Evolutionary conservation across 2,113 vertebrate species (phyloP).

Genomic region (Ginglymostoma cirratum): DNA sequence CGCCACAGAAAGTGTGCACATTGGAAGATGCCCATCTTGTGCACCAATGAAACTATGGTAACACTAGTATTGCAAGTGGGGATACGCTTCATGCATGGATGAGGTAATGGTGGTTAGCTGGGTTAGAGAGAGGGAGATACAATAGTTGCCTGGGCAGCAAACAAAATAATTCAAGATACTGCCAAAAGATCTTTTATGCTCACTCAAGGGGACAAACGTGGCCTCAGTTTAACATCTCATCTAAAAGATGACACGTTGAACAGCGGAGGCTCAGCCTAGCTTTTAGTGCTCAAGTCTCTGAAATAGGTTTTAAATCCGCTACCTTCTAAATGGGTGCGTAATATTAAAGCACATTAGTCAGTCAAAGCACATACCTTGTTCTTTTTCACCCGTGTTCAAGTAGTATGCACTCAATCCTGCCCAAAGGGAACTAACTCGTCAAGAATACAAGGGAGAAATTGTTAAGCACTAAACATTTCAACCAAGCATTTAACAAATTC

Average conservation of each 20-base stretch:
- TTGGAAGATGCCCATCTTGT: neutral
- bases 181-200: neutral
- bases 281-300: neutral
- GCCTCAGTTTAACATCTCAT: neutral
- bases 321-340: neutral
- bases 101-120: neutral
- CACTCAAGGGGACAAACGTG: neutral
- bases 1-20: neutral
- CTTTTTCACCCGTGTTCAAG: neutral
- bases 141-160: constrained; percentile 8
- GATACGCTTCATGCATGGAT: neutral
- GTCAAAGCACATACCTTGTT: neutral
- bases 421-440: neutral
- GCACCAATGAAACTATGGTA: neutral
- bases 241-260: neutral
- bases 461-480: neutral
- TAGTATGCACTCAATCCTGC: neutral
- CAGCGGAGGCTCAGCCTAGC: neutral
- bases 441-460: neutral
- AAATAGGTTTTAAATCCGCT: neutral
- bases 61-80: neutral
- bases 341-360: neutral
- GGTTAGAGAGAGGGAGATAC: neutral
- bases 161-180: neutral
- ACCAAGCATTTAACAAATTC: neutral